Conservation (phyloP, 2,113 vertebrate species). For the Paramisgurnus dabryanus region DNA sequence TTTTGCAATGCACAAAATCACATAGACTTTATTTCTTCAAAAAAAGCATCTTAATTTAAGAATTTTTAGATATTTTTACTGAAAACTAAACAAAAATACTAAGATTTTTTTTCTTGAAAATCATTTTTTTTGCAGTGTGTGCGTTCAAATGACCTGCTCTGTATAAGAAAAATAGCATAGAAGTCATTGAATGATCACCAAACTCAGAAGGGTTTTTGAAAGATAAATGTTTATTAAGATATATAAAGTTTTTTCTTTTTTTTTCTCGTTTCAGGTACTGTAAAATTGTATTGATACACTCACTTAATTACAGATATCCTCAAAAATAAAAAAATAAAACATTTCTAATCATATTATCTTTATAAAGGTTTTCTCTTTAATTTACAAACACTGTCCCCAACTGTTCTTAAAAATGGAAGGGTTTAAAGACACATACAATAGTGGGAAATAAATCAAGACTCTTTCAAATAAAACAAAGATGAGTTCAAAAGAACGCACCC, state of each 20-base stretch:
- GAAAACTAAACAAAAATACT: no score
- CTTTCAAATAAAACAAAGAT: slow-evolving; percentile 12
- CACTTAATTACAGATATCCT: slow-evolving; percentile 62
- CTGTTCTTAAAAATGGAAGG: slow-evolving; percentile 64
- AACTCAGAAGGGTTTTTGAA: slow-evolving; percentile 56
- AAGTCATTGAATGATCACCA: slow-evolving; percentile 8
- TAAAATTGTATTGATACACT: slow-evolving; percentile 66
- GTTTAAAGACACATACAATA: slow-evolving; percentile 56
- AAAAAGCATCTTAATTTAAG: no score
- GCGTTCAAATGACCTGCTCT: neutral
- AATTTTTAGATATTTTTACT: no score
- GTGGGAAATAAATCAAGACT: slow-evolving; percentile 47
- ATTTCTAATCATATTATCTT: slow-evolving; percentile 57
- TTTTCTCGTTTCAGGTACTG: slow-evolving; percentile 58
- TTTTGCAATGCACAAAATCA: no score
- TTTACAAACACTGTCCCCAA: slow-evolving; percentile 60
- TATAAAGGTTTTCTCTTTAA: slow-evolving; percentile 63
- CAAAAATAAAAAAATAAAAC: slow-evolving; percentile 65
- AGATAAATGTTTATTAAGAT: slow-evolving; percentile 74
- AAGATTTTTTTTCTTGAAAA: no score
- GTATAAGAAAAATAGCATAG: neutral
- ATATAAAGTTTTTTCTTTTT: slow-evolving; percentile 61
- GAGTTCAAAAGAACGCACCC: neutral
- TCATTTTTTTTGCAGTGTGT: no score
- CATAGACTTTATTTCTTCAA: no score